phyloP scores from a whole-genome alignment of 1,140 invertebrate species.

The Mamestra configurata region DNA sequence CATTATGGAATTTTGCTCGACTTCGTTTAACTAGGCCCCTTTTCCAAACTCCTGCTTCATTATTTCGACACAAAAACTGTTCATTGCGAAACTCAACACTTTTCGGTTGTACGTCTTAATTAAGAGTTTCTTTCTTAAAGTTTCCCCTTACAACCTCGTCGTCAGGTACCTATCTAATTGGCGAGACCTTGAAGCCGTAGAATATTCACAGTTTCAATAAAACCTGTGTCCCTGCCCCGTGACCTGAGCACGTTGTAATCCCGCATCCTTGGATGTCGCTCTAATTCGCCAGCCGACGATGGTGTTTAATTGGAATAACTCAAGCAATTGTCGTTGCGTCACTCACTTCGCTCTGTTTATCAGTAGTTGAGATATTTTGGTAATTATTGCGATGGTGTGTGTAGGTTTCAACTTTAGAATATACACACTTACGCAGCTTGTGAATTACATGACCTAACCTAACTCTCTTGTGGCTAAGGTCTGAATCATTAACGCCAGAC shows the following conservation, averaged over 20 bases:
- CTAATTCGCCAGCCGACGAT: conserved; percentile 4
- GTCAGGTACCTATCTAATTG: neutral
- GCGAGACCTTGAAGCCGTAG: neutral
- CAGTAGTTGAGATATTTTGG: neutral
- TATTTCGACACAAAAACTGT: neutral
- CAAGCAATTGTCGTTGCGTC: conserved; percentile 43
- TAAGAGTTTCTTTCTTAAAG: neutral
- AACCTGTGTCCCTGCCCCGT: neutral
- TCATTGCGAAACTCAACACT: neutral
- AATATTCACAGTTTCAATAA: neutral
- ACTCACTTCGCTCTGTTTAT: conserved; percentile 30
- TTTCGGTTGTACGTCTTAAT: neutral
- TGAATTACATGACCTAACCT: no score
- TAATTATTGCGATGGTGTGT: neutral
- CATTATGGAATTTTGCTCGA: no score
- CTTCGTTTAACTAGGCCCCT: no score
- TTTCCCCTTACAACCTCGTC: neutral
- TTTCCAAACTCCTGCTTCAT: neutral
- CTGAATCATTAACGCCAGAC: no score
- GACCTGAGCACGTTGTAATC: neutral
- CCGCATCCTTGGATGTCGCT: conserved; percentile 13
- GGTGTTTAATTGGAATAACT: conserved; percentile 27
- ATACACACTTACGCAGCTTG: no score
- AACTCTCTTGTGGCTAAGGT: no score
- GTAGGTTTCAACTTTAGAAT: no score